phyloP scores from a whole-genome alignment of 2,113 vertebrate species.

The Megaceryle maxima region DNA sequence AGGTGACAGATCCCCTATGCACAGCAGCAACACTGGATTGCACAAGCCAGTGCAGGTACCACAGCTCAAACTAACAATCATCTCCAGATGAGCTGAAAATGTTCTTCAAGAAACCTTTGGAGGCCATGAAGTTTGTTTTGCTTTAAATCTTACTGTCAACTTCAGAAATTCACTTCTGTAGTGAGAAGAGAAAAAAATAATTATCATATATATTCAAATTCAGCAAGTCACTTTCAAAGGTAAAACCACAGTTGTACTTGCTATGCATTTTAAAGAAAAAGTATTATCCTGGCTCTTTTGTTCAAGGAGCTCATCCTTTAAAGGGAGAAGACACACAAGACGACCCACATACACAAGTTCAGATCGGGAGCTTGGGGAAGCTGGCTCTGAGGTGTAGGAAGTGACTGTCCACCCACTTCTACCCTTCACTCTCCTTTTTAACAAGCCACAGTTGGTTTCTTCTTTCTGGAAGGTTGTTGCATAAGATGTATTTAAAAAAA shows the following conservation, averaged over 20 bases:
- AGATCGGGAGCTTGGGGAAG: background rate
- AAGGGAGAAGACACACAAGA: background rate
- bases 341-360: background rate
- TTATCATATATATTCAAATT: background rate
- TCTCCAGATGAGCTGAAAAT: background rate
- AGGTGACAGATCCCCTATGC: background rate
- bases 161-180: background rate
- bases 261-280: background rate
- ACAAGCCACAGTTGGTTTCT: conserved; percentile 21
- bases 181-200: background rate
- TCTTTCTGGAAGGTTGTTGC: background rate
- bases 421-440: background rate
- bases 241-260: background rate
- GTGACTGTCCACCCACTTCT: background rate
- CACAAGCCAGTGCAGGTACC: background rate
- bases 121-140: background rate
- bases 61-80: background rate
- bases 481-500: background rate
- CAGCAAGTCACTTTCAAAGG: background rate
- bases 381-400: background rate
- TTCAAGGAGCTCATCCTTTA: background rate
- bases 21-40: background rate
- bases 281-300: background rate
- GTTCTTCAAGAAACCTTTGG: background rate
- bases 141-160: background rate